These are phyloP conservation scores for Sycophila texana DNA, from an alignment of 2,888 invertebrate species.

Conservation along the genomic window DNA sequence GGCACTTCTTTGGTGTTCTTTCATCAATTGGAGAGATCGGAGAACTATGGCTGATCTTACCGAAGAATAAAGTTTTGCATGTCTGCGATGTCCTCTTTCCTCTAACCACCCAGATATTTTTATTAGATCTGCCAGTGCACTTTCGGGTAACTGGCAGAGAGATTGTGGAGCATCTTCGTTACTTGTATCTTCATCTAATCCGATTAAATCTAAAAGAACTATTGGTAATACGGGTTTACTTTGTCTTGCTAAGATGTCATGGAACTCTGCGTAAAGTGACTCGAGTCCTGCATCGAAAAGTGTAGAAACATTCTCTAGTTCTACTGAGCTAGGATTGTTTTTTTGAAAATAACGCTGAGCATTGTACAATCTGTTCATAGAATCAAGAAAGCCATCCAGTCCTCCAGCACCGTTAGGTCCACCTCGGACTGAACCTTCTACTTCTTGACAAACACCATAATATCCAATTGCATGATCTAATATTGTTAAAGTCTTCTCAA, in stretches of 20 bases:
- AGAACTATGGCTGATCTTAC: constrained; percentile 87
- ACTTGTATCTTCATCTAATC: constrained; percentile 87
- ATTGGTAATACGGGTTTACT: constrained; percentile 92
- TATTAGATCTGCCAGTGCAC: constrained; percentile 83
- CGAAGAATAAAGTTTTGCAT: constrained; percentile 85
- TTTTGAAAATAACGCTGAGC: constrained; percentile 94
- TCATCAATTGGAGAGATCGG: constrained; percentile 85
- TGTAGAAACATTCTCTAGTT: constrained; percentile 91
- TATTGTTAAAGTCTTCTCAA: constrained; percentile 91
- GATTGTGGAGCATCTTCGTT: constrained; percentile 79
- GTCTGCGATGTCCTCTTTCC: constrained; percentile 84
- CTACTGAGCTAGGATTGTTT: constrained; percentile 94
- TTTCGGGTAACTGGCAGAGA: constrained; percentile 83
- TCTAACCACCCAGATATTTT: constrained; percentile 92
- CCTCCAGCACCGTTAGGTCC: constrained; percentile 82
- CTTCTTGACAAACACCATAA: constrained; percentile 95
- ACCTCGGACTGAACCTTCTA: constrained; percentile 89
- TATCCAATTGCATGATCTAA: constrained; percentile 96
- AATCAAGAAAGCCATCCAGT: constrained; percentile 79
- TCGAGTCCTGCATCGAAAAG: constrained; percentile 89
- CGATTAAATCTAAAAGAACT: constrained; percentile 90
- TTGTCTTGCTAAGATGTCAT: constrained; percentile 89
- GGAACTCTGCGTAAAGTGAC: constrained; percentile 91
- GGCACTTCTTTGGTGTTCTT: constrained; percentile 87
- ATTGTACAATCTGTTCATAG: constrained; percentile 89